These are phyloP conservation scores for Melopsittacus undulatus DNA, from an alignment of 2,797 vertebrate genomes.

Conservation along the genomic window DNA sequence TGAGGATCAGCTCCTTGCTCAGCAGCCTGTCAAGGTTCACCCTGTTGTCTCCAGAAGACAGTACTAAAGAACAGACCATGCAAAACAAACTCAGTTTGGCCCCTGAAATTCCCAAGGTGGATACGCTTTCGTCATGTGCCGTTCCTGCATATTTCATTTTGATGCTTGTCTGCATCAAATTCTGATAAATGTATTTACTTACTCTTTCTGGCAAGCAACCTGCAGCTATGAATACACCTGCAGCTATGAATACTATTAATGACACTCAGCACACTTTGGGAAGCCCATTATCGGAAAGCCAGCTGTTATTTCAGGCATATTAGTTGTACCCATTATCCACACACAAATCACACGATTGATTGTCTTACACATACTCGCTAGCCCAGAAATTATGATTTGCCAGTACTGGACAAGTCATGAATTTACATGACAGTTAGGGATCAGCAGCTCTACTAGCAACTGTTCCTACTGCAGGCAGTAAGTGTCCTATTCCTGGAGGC, in stretches of 20 bases:
- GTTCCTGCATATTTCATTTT: constrained; percentile 2
- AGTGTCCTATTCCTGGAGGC: neutral
- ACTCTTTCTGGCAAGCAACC: constrained; percentile 23
- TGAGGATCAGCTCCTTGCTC: neutral
- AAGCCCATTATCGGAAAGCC: constrained; percentile 44
- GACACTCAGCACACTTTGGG: constrained; percentile 10
- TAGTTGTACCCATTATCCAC: constrained; percentile 42
- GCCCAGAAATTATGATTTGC: neutral
- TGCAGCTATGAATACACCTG: constrained; percentile 42
- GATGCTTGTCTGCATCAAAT: neutral
- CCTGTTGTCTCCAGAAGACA: neutral
- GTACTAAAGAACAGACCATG: neutral
- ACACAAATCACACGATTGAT: neutral
- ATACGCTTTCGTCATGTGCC: neutral
- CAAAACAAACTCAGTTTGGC: neutral
- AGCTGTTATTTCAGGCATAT: constrained; percentile 46
- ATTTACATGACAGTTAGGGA: neutral
- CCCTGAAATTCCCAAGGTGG: neutral
- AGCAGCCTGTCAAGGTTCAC: neutral
- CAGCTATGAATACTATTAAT: constrained; percentile 50
- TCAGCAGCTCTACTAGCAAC: neutral
- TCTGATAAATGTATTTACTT: constrained; percentile 48
- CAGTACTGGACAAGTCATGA: neutral
- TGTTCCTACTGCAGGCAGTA: neutral
- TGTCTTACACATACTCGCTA: neutral